phyloP scores from a whole-genome alignment of 2,888 invertebrate species.

The Lamproptera curius region DNA sequence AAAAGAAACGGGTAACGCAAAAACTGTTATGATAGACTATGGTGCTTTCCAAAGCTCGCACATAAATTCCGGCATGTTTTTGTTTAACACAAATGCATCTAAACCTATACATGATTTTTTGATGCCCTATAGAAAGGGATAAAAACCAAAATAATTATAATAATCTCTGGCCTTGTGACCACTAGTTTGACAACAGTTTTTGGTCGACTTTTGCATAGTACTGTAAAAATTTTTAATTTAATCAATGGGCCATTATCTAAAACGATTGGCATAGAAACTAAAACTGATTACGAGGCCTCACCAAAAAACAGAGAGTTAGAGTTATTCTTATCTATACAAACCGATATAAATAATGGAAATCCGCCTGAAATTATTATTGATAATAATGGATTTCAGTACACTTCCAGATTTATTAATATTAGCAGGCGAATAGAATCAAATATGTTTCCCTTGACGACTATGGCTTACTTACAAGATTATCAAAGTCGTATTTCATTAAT shows the following conservation, averaged over 20 bases:
- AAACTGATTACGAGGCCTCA: slow-evolving; percentile 88
- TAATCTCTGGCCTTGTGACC: slow-evolving; percentile 88
- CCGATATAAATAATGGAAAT: slow-evolving; percentile 89
- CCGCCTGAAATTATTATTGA: slow-evolving; percentile 91
- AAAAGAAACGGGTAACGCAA: slow-evolving; percentile 55
- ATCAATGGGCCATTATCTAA: slow-evolving; percentile 81
- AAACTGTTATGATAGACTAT: slow-evolving; percentile 79
- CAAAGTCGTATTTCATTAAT: slow-evolving; percentile 84
- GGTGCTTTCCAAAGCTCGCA: slow-evolving; percentile 92
- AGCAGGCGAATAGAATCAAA: slow-evolving; percentile 94
- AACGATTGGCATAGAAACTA: slow-evolving; percentile 87
- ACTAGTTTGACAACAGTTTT: slow-evolving; percentile 91
- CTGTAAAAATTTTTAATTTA: slow-evolving; percentile 87
- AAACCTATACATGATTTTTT: slow-evolving; percentile 89
- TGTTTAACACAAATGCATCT: slow-evolving; percentile 92
- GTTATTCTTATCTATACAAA: slow-evolving; percentile 91
- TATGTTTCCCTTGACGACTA: slow-evolving; percentile 95
- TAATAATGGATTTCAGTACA: slow-evolving; percentile 94
- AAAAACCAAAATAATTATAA: slow-evolving; percentile 79
- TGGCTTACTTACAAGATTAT: slow-evolving; percentile 89
- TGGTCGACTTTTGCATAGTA: slow-evolving; percentile 85
- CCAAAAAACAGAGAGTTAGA: slow-evolving; percentile 93
- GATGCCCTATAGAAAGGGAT: slow-evolving; percentile 82
- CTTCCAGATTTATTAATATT: slow-evolving; percentile 85
- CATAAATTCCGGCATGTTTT: slow-evolving; percentile 95